Evolutionary conservation across 2,113 vertebrate genomes (phyloP).

Genomic region (Arvicanthis niloticus): DNA sequence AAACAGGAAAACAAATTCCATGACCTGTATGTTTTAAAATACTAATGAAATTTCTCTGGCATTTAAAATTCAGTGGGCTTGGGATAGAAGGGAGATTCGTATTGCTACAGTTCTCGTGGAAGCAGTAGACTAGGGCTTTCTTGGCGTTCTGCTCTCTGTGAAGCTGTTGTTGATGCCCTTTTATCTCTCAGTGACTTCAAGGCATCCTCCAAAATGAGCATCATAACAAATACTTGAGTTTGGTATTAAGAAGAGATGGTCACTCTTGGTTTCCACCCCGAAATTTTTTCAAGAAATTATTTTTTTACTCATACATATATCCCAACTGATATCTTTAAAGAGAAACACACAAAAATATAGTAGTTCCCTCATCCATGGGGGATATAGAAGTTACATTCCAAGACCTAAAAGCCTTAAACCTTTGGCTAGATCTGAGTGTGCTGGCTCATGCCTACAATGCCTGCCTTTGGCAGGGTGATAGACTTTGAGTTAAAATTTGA

Average conservation of each 20-base stretch:
- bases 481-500: neutral
- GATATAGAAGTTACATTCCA: neutral
- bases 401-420: neutral
- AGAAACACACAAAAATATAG: neutral
- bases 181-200: constrained; percentile 26
- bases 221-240: constrained; percentile 33
- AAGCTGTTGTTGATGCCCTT: neutral
- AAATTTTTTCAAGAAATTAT: constrained; percentile 33
- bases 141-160: constrained; percentile 25
- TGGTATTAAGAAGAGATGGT: neutral
- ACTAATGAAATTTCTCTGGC: neutral
- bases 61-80: constrained; percentile 33
- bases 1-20: neutral
- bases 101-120: neutral
- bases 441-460: neutral
- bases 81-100: constrained; percentile 2
- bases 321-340: constrained; percentile 40
- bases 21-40: constrained; percentile 10
- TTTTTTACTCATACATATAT: neutral
- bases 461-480: neutral
- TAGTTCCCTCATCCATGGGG: neutral
- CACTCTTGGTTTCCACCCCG: constrained; percentile 9
- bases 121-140: constrained; percentile 30
- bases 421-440: neutral
- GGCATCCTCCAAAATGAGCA: neutral